A percentile compares a stretch with the other conserved stretches of the same genome.
phyloP scores from a whole-genome alignment of 2,888 invertebrate genomes.

The Mycogona germanica region DNA sequence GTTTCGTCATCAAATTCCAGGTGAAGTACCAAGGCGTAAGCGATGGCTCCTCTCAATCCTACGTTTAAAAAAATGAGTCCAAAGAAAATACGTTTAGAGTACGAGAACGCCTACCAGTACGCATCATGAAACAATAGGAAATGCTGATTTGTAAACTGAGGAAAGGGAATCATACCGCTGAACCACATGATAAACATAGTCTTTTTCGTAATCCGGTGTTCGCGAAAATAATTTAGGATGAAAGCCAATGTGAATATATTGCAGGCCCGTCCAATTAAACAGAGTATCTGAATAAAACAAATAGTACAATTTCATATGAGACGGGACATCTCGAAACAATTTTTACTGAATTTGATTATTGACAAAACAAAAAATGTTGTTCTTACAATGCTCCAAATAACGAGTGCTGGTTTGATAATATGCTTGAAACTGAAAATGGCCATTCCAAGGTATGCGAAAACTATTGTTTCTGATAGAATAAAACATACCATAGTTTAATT shows the following conservation, averaged over 20 bases:
- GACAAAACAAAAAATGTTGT: conserved; percentile 21
- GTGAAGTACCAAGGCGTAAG: conserved; percentile 93
- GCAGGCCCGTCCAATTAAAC: conserved; percentile 83
- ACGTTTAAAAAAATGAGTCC: background rate
- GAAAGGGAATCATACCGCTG: conserved; percentile 52
- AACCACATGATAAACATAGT: conserved; percentile 99
- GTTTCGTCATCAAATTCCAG: conserved; percentile 89
- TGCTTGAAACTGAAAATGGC: conserved; percentile 92
- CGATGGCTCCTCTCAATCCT: conserved; percentile 91
- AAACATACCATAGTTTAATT: conserved; percentile 12
- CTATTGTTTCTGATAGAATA: conserved; percentile 71
- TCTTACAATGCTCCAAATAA: conserved; percentile 81
- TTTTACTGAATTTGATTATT: background rate
- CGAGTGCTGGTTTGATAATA: conserved; percentile 68
- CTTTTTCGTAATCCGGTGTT: conserved; percentile 93
- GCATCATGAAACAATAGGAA: conserved; percentile 15
- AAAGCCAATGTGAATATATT: conserved; percentile 94
- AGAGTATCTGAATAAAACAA: conserved; percentile 44
- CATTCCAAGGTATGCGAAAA: conserved; percentile 93
- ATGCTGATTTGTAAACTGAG: background rate
- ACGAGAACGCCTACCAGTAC: too few relatives aligned
- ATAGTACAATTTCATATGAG: background rate
- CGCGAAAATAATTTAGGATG: conserved; percentile 88
- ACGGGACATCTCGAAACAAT: background rate
- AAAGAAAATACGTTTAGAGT: too few relatives aligned